Base-by-base conservation (phyloP, 1,140 invertebrate species). In the Belonocnema kinseyi region DNA sequence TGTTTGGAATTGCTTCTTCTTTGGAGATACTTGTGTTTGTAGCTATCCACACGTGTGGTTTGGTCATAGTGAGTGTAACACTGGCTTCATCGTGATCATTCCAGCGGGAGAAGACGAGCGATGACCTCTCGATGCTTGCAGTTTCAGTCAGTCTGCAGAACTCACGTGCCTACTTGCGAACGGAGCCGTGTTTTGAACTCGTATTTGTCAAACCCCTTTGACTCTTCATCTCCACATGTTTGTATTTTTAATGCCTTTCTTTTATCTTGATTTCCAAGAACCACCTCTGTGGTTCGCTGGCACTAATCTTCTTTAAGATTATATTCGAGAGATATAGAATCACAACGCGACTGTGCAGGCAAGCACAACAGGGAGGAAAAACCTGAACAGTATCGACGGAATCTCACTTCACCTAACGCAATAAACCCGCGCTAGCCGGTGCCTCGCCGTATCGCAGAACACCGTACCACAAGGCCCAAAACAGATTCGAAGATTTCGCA, bases 341-440 rank as follows among this genome's bases (percentile, higher is more conserved):
- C 13, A 40, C 14, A 21, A 66, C 61, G 61, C 61, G 61, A 66
- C 40, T 33, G 26, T 19, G 54, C 54, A 66, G 33, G 58, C 58
- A 26, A 61, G 58, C 58, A 61, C 58, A 61, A 66, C 61, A 66
- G 61, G 61, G 33, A 66, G 33, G 61, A 66, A 66, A 66, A 66
- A 66, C 61, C 61, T 66, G 61, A 66, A 66, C 61, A 66, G 61
- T 66, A 61, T 73, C 46, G 50, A 40, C 52, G 3, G 16, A 79
- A 74, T 79, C 73, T 77, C 77, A 79, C 72, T 66, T 71, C 46
- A n/a, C 54, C 50, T 74, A 78, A 76, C 77, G 72, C 61, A 75
- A 74, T 72, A 81, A 78, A 74, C 70, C 66, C 46, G 66, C 82
- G 82, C 77, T 83, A 80, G 79, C 79, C 79, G 81, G 77, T 77